phyloP scores from a whole-genome alignment of 2,888 invertebrate species.

The Herminia tarsipennalis region DNA sequence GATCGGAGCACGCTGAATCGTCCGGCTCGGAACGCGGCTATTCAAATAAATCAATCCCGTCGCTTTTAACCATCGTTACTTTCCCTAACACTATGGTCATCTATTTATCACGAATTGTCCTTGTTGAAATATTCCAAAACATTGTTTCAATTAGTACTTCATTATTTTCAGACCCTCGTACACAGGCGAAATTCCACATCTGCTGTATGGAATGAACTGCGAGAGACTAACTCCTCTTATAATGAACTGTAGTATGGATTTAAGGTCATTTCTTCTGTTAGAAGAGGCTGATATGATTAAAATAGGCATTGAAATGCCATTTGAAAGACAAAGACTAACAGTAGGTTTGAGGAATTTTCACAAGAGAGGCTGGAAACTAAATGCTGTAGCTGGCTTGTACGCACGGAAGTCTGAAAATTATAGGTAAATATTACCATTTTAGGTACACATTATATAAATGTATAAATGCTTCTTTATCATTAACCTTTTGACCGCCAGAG shows the following conservation, averaged over 20 bases:
- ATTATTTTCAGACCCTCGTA: conserved; percentile 76
- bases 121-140: too few relatives aligned
- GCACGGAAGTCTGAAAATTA: conserved; percentile 70
- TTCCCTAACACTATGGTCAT: neutral
- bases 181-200: conserved; percentile 79
- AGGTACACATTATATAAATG: too few relatives aligned
- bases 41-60: too few relatives aligned
- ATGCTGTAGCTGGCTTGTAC: conserved; percentile 74
- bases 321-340: conserved; percentile 84
- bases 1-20: too few relatives aligned
- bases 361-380: conserved; percentile 81
- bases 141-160: too few relatives aligned
- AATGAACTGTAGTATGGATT: conserved; percentile 74
- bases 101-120: too few relatives aligned
- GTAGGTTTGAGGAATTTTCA: conserved; percentile 86
- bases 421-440: conserved; percentile 63
- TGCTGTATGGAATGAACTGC: conserved; percentile 87
- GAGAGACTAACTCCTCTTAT: conserved; percentile 79
- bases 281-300: conserved; percentile 84
- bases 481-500: too few relatives aligned
- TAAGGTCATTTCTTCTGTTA: conserved; percentile 84
- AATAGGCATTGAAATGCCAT: conserved; percentile 86
- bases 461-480: too few relatives aligned
- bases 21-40: too few relatives aligned
- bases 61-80: too few relatives aligned